Conservation (phyloP, 2,888 invertebrate species). For the Leuctra nigra region DNA sequence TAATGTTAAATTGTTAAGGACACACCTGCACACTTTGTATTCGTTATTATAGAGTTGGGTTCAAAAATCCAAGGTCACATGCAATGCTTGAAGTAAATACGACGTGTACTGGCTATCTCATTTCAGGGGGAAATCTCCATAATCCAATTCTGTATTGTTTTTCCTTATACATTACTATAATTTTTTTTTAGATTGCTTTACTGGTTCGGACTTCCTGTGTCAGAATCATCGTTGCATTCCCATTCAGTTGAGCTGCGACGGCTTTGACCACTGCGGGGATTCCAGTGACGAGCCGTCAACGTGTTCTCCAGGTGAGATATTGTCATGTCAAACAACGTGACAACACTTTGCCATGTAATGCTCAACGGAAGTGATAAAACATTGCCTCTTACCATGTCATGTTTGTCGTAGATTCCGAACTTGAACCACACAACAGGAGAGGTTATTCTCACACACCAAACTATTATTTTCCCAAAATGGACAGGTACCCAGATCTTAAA, state of each 20-base stretch:
- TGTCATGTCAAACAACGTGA: not conserved
- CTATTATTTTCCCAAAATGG: slow-evolving; percentile 63
- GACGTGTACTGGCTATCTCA: no score
- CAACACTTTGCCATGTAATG: no score
- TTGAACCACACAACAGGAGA: slow-evolving; percentile 47
- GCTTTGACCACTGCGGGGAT: slow-evolving; percentile 71
- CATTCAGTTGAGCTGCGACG: slow-evolving; percentile 60
- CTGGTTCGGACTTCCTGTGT: slow-evolving; percentile 61
- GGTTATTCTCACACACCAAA: slow-evolving; percentile 63
- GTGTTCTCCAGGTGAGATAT: slow-evolving; percentile 46
- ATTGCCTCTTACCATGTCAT: no score
- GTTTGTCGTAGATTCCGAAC: slow-evolving; percentile 45
- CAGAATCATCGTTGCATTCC: slow-evolving; percentile 65
- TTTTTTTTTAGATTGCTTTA: slow-evolving; percentile 51
- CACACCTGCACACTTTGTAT: no score
- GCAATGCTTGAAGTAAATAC: no score
- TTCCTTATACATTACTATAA: no score
- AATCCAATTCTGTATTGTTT: no score
- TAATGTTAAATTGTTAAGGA: no score
- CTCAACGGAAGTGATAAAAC: not conserved
- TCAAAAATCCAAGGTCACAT: no score
- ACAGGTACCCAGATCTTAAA: slow-evolving; percentile 56
- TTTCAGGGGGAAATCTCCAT: no score
- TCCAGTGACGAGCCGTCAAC: slow-evolving; percentile 59
- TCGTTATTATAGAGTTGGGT: no score